Conservation (phyloP, 2,113 vertebrate genomes). For the Hepsetus odoe region DNA sequence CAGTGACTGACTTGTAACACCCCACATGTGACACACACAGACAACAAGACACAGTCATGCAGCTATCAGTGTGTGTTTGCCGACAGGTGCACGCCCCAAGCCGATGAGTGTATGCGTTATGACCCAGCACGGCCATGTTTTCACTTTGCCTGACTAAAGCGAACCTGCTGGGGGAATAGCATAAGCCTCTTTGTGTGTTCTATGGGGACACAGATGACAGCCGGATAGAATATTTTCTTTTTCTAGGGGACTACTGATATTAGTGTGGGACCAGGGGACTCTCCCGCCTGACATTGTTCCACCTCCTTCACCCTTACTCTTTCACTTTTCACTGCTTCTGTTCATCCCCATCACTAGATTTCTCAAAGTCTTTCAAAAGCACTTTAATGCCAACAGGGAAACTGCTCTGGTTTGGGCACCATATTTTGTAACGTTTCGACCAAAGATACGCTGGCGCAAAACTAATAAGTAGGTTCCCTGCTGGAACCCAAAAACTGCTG, state of each 20-base stretch:
- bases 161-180: neutral
- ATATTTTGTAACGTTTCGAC: too few relatives aligned
- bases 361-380: too few relatives aligned
- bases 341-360: neutral
- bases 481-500: too few relatives aligned
- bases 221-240: constrained; percentile 28
- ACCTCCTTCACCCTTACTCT: neutral
- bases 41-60: constrained; percentile 67
- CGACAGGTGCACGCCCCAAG: constrained; percentile 5
- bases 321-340: neutral
- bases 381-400: too few relatives aligned
- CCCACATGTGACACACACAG: constrained; percentile 54
- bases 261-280: constrained; percentile 29
- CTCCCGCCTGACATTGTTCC: neutral
- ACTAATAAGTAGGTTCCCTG: too few relatives aligned
- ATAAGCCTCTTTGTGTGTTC: constrained; percentile 12
- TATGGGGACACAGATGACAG: constrained; percentile 23
- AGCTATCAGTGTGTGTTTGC: constrained; percentile 54
- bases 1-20: constrained; percentile 57
- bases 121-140: neutral
- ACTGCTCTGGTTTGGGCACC: too few relatives aligned
- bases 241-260: constrained; percentile 25
- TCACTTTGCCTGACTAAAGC: constrained; percentile 5
- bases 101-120: constrained; percentile 25
- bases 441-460: too few relatives aligned